Base-by-base conservation (phyloP, 1,140 invertebrate genomes). In the Eumaeus atala region DNA sequence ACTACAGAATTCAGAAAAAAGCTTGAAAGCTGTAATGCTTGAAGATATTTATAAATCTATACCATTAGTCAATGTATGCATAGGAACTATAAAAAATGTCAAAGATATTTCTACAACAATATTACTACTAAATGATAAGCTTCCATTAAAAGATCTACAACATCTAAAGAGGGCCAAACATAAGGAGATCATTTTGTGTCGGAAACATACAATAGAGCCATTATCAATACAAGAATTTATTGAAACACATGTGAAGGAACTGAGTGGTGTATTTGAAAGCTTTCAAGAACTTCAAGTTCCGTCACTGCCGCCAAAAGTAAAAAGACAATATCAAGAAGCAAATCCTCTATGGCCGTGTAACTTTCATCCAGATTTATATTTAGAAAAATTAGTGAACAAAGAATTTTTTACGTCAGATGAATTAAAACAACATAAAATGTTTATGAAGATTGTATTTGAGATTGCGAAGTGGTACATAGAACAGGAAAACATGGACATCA, bases 321-420 rank as follows among this genome's bases (percentile, higher is more conserved):
- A 91, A 51, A 75, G 74, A 42, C 96, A 97, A 70, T 94, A 91
- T 74, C 80, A 91, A 8, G 81, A 88, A 63, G 89, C 90, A 2
- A 88, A 88, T 1, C 84, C 87, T 56, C 77, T 91, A 34, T 98
- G 96, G 96, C 94, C 95, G 0, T 91, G 93, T 18, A 95, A 95
- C 75, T 97, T 97, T 87, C 93, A 95, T 89, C 93, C 91, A 44
- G 92, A 95, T 72, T 89, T 90, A 60, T 91, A 91, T 64, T 72
- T 92, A 3, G 94, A 96, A 73, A 90, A 88, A 48, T 63, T 94
- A 38, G 67, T 90, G 0, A 85, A 88, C 47, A 91, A 91, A 4
- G 87, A 88, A 0, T 87, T 93, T 54, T 97, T 97, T 73, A 81
- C 74, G 11, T 49, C 68, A 0, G 64, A 78, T 1, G 90, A 96